Conservation (phyloP, 2,797 vertebrate genomes). For the Myotis planiceps region DNA sequence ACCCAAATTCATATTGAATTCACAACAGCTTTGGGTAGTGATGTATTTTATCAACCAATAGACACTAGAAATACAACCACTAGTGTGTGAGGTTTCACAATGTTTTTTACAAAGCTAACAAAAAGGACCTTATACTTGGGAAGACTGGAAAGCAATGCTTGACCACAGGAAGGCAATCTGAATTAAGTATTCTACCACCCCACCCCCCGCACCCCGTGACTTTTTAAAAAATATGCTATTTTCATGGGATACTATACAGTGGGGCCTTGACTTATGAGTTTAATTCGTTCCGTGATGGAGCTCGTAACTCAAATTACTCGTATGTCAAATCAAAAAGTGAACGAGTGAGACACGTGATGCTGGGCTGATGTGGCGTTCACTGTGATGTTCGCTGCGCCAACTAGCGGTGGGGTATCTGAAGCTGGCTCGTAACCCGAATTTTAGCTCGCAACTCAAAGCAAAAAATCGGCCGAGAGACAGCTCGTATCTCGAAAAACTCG, state of each 20-base stretch:
- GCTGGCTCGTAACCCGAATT: no score
- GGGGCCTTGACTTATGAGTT: no score
- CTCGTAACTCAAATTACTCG: no score
- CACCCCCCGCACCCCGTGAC: fast-evolving
- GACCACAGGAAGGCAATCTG: background rate
- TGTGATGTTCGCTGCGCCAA: no score
- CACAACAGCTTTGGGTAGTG: background rate
- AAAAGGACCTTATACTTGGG: background rate
- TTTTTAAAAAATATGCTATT: background rate
- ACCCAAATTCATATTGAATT: background rate
- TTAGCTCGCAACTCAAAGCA: no score
- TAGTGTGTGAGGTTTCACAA: background rate
- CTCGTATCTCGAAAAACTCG: no score
- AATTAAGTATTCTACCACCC: background rate
- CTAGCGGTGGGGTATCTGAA: no score
- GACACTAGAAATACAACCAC: background rate
- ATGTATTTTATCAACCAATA: background rate
- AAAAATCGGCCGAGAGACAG: no score
- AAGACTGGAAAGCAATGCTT: background rate
- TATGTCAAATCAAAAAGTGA: no score
- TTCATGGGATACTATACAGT: background rate
- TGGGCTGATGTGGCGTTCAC: no score
- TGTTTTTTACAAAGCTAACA: background rate
- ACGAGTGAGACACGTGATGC: no score
- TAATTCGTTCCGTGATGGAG: no score